A percentile compares a stretch with the other conserved stretches of the same genome.
Evolutionary conservation across 2,797 vertebrate species (phyloP).

Genomic region (Leuciscus waleckii): DNA sequence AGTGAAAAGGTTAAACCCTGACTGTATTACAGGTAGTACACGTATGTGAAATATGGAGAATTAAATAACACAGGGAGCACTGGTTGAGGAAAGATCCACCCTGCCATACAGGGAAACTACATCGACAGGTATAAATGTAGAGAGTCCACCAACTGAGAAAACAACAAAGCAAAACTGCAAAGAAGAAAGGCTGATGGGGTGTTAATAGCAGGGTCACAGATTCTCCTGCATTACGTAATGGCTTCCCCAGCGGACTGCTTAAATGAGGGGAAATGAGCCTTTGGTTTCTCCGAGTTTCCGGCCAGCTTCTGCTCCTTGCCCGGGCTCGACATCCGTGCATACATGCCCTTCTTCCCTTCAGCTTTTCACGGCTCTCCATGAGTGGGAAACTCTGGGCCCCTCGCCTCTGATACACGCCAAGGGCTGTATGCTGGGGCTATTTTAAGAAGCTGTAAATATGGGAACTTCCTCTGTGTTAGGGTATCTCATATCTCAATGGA

Average conservation of each 20-base stretch:
- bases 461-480: constrained; percentile 80
- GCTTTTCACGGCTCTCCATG: constrained; percentile 62
- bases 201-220: constrained; percentile 5
- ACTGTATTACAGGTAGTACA: background rate
- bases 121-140: constrained; percentile 5
- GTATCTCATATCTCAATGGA: constrained; percentile 72
- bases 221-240: constrained; percentile 26
- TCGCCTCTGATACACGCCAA: constrained; percentile 74
- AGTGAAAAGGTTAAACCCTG: too few species aligned
- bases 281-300: constrained; percentile 54
- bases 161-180: constrained; percentile 6
- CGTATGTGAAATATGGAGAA: background rate
- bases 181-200: constrained; percentile 24
- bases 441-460: constrained; percentile 81
- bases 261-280: constrained; percentile 45
- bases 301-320: constrained; percentile 67
- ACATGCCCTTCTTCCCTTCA: constrained; percentile 69
- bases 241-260: constrained; percentile 25
- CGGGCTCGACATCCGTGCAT: constrained; percentile 71
- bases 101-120: background rate
- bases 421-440: constrained; percentile 77
- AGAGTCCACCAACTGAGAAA: background rate
- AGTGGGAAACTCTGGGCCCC: constrained; percentile 74
- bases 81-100: background rate
- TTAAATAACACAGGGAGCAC: background rate